Percentiles rank a stretch among this genome's conserved stretches.
Evolutionary conservation across 2,797 vertebrate species (phyloP).

Genomic region (Ptychobarbus kaznakovi): DNA sequence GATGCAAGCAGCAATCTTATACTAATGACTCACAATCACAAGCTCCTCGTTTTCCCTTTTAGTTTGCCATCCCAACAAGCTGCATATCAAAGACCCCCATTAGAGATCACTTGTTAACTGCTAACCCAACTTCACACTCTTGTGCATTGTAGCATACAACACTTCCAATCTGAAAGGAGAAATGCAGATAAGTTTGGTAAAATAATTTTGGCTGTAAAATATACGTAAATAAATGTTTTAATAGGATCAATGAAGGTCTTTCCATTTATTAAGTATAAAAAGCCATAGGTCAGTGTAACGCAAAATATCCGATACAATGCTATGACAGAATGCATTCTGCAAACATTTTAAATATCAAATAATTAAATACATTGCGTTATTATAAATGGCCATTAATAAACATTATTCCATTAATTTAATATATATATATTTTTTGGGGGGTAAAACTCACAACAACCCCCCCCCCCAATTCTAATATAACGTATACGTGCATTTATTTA

Average conservation of each 20-base stretch:
- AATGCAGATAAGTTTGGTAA: background rate
- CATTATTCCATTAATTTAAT: no score
- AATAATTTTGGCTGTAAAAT: background rate
- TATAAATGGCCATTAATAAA: background rate
- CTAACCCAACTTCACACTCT: background rate
- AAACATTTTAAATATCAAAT: background rate
- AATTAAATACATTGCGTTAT: background rate
- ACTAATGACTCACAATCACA: constrained; percentile 23
- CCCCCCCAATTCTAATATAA: background rate
- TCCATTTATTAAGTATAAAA: background rate
- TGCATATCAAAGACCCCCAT: background rate
- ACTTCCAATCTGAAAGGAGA: background rate
- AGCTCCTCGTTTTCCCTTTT: background rate
- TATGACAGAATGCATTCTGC: background rate
- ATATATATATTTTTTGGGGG: background rate
- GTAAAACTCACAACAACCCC: background rate
- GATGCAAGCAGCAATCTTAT: background rate
- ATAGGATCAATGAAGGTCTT: background rate
- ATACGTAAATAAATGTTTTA: background rate
- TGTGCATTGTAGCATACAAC: background rate
- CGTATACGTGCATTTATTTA: background rate
- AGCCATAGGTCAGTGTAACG: background rate
- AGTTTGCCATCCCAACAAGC: background rate
- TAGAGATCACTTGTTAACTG: background rate
- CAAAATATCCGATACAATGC: background rate